Base-by-base conservation (phyloP, 2,888 invertebrate genomes). In the Abrostola tripartita region DNA sequence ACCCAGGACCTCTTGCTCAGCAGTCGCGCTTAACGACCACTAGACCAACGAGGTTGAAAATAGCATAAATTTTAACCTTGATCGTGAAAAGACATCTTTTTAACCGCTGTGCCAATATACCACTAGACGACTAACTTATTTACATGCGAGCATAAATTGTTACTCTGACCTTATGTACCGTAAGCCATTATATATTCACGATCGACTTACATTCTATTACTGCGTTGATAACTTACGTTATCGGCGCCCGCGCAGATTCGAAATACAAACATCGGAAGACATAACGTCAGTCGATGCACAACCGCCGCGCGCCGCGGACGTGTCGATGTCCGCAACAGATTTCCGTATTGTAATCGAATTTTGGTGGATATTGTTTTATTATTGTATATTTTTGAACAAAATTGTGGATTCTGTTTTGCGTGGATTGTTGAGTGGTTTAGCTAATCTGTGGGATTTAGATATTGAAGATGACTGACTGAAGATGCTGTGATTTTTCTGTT, bases 341-440 rank as follows among this genome's bases (percentile, higher is more conserved):
- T 74, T 88, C 5, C 85, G 89, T 38, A 67, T 88, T 6, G 47
- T 92, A n/a, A 90, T 93, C 59, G 90, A 92, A 63, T 83, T 87
- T 41, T 90, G 87, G 74, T 90, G 86, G 56, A 84, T 92, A 1
- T 62, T 93, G 12, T 85, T 92, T 56, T 93, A 91, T 64, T 93
- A 93, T 49, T 91, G 90, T 69, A 85, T 92, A 58, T 91, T 93
- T 74, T 67, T 92, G 12, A 89, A 88, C 67, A 90, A 85, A 82
- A 89, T 93, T 0, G 76, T 92, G 0, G 91, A 92, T 75, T 82
- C 83, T 1, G 74, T 89, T n/a, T 40, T 93, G 1, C 68, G 81
- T 0, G 77, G 73, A 11, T 47, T 89, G 0, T 44, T 92, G 11
- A 62, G 71, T 9, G 74, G 79, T 8, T 7, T 92, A 0, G 79